phyloP scores from a whole-genome alignment of 2,888 invertebrate species.

The Clusia tigrina region DNA sequence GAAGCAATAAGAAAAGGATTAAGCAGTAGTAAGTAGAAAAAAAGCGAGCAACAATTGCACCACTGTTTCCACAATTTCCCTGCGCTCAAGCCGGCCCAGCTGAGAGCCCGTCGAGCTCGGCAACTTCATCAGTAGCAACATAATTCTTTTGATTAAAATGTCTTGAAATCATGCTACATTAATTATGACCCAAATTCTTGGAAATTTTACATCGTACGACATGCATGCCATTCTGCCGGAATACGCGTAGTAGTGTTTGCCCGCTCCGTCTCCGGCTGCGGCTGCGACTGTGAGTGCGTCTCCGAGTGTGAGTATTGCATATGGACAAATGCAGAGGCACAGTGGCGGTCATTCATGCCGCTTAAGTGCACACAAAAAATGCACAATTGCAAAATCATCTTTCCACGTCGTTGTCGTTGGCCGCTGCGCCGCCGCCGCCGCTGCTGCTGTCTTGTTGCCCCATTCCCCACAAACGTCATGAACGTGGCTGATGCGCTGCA shows the following conservation, averaged over 20 bases:
- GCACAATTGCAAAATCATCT: slow-evolving; percentile 8
- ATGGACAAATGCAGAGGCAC: slow-evolving; percentile 16
- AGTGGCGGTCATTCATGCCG: slow-evolving; percentile 58
- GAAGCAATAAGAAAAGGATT: neutral
- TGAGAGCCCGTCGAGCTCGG: neutral
- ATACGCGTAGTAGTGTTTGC: neutral
- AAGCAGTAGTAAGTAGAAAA: neutral
- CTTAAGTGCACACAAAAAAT: neutral
- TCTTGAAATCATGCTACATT: slow-evolving; percentile 64
- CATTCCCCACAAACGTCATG: too few species aligned
- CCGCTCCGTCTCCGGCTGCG: slow-evolving; percentile 11
- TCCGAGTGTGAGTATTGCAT: too few species aligned
- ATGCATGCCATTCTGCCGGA: neutral
- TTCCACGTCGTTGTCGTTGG: neutral
- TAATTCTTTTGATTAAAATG: slow-evolving; percentile 51
- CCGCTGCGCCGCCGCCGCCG: neutral
- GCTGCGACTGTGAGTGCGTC: too few species aligned
- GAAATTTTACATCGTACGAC: slow-evolving; percentile 57
- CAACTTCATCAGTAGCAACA: neutral
- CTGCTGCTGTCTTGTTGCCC: slow-evolving; percentile 14
- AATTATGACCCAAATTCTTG: slow-evolving; percentile 65
- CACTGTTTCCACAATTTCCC: neutral
- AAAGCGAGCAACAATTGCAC: neutral
- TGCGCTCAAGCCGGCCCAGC: neutral
- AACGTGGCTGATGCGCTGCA: too few species aligned